These are phyloP conservation scores for Tetanocera ferruginea DNA, from an alignment of 2,888 invertebrate genomes.

Conservation along the genomic window DNA sequence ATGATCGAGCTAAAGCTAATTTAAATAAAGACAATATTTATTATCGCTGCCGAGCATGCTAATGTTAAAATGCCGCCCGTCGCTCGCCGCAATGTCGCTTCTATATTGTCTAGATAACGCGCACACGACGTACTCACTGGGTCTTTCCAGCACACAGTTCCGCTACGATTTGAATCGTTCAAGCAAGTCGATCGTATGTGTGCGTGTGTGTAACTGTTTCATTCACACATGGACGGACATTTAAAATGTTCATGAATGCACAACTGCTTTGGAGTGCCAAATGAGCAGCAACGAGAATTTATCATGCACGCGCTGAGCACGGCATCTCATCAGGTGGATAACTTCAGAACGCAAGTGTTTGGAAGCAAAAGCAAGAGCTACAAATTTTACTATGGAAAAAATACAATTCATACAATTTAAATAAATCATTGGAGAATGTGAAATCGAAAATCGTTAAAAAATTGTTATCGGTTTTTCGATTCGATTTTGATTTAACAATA, in stretches of 20 bases:
- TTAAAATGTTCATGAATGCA: not conserved
- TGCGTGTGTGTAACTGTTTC: constrained; percentile 28
- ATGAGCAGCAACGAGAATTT: not conserved
- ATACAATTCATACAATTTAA: too few relatives aligned
- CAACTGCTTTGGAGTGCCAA: too few relatives aligned
- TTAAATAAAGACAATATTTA: not conserved
- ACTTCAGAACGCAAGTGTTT: too few relatives aligned
- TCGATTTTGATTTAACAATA: not conserved
- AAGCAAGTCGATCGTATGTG: constrained; percentile 33
- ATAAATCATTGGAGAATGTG: too few relatives aligned
- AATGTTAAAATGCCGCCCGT: not conserved
- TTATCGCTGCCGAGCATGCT: not conserved
- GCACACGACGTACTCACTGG: not conserved
- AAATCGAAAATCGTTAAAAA: too few relatives aligned
- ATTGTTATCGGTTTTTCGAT: too few relatives aligned
- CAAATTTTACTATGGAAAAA: too few relatives aligned
- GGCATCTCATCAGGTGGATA: not conserved
- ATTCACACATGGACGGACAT: constrained; percentile 19
- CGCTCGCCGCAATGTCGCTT: not conserved
- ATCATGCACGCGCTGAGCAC: not conserved
- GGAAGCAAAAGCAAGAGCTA: too few relatives aligned
- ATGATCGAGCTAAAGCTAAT: not conserved
- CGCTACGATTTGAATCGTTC: constrained; percentile 31
- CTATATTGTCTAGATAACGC: not conserved
- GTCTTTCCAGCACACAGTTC: constrained; percentile 33